Conservation (phyloP, 1,140 invertebrate genomes). For the Zaprionus capensis region DNA sequence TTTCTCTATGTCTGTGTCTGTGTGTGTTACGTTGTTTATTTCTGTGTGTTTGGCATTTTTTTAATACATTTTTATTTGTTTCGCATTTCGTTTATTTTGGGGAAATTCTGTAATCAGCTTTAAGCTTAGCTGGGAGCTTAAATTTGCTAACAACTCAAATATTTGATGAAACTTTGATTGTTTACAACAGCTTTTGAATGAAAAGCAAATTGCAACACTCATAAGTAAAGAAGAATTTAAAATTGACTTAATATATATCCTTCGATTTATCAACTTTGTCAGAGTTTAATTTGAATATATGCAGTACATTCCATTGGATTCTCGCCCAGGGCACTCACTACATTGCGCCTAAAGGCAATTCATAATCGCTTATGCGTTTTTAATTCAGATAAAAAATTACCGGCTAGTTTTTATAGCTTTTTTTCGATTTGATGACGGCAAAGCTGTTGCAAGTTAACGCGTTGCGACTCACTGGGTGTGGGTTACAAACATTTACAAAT, state of each 20-base stretch:
- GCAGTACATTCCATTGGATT: background rate
- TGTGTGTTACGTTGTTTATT: conserved; percentile 15
- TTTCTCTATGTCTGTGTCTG: background rate
- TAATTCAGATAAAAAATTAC: conserved; percentile 39
- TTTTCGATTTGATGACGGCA: background rate
- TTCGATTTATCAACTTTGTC: background rate
- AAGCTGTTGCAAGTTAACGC: conserved; percentile 60
- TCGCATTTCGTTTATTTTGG: conserved; percentile 5
- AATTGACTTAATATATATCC: no score
- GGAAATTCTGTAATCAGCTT: conserved; percentile 35
- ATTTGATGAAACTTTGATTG: conserved; percentile 10
- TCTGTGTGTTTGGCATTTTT: conserved; percentile 22
- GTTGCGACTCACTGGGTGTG: background rate
- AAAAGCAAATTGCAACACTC: conserved; percentile 7
- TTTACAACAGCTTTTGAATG: conserved; percentile 1
- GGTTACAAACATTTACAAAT: conserved; percentile 45
- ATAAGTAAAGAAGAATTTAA: background rate
- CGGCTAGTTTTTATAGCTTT: conserved; percentile 14
- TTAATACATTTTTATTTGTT: conserved; percentile 38
- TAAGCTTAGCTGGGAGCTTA: conserved; percentile 22
- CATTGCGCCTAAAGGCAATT: conserved; percentile 27
- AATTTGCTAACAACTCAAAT: conserved; percentile 18
- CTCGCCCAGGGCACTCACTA: background rate
- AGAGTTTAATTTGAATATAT: background rate
- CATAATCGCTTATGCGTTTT: conserved; percentile 53